Base-by-base conservation (phyloP, 1,140 invertebrate genomes). In the Meloidogyne floridensis region DNA sequence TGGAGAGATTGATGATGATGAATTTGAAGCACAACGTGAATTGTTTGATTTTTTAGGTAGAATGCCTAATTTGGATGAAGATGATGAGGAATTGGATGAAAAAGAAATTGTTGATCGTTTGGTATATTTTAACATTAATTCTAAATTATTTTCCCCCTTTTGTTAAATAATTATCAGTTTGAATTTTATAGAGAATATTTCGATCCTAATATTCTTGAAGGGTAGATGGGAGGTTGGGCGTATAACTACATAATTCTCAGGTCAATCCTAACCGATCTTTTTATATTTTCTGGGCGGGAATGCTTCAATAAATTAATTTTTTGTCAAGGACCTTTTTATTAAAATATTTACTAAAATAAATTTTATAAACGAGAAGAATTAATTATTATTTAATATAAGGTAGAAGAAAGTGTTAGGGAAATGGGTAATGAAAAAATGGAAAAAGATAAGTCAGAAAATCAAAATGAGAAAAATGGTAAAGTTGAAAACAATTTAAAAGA, bases 11-110 rank as follows among this genome's bases (percentile, higher is more conserved):
- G 59, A 65, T 18, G 59, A 65, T n/a, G 59, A 65, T 6, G 59
- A 65, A 65, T 65, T 65, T 65, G 59, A 65, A 65, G 59, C 59
- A 65, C 59, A 65, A 18, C 15, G 59, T n/a, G 59, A 65, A 65
- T n/a, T 65, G 2, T 65, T 65, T 65, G 59, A 65, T 65, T 65
- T 65, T 65, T n/a, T 65, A 7, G n/a, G 59, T 65, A 4, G 59
- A 65, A 65, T 65, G 59, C 59, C 59, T n/a, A n/a, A n/a, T n/a
- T n/a, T 65, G 15, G 59, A 65, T 65, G 59, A 65, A 2, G 59
- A n/a, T n/a, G 59, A 65, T n/a, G 59, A 65, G 7, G 59, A 65
- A 18, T 65, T 65, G 7, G n/a, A 65, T 65, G 59, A 65, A 6
- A 65, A 65, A 8, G 59, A 3, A 65, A 65, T 65, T 7, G 59